phyloP scores from a whole-genome alignment of 2,888 invertebrate genomes.

The Diarsia mendica region DNA sequence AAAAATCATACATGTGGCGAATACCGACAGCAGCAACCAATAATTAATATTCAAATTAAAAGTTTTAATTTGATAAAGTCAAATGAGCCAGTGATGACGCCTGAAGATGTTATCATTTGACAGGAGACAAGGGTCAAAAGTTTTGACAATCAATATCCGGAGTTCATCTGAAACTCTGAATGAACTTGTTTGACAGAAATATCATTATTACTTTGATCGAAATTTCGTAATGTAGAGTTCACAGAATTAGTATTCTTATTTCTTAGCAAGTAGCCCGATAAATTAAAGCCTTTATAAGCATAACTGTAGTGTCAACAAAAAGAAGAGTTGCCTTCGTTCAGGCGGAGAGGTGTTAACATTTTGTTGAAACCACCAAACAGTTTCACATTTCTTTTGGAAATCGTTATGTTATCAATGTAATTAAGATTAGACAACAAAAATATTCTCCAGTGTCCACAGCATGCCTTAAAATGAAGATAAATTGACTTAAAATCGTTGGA shows the following conservation, averaged over 20 bases:
- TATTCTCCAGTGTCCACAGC: not conserved
- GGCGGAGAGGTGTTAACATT: not conserved
- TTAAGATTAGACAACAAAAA: not conserved
- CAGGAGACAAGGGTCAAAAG: slow-evolving; percentile 45
- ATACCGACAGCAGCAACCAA: not conserved
- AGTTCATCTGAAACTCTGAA: slow-evolving; percentile 19
- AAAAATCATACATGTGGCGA: not conserved
- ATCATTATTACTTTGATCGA: not conserved
- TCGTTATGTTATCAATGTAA: not conserved
- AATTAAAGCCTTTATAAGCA: not conserved
- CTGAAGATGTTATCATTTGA: slow-evolving; percentile 46
- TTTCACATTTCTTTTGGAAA: not conserved
- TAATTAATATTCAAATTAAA: slow-evolving; percentile 4
- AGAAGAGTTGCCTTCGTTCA: not conserved
- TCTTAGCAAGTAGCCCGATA: not conserved
- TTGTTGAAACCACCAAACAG: too few relatives aligned
- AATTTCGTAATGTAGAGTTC: not conserved
- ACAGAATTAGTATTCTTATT: not conserved
- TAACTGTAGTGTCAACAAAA: not conserved
- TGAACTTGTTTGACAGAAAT: slow-evolving; percentile 3
- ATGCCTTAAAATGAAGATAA: not conserved
- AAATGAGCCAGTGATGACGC: not conserved
- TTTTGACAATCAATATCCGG: slow-evolving; percentile 35
- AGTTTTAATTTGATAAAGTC: slow-evolving; percentile 10
- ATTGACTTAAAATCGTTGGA: not conserved